phyloP scores from a whole-genome alignment of 2,888 invertebrate genomes.

The Schizaphis graminum region DNA sequence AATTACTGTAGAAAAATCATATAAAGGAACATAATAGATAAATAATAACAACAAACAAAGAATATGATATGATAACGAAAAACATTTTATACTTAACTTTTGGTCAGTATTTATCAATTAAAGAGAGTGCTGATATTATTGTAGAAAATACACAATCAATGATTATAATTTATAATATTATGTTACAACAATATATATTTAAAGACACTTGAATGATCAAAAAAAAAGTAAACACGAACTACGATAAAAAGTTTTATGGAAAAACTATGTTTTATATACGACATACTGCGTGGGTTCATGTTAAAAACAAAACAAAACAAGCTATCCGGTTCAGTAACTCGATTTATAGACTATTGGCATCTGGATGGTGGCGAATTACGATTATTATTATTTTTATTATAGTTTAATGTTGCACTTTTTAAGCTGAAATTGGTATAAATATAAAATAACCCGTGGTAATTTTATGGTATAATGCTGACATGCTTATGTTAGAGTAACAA shows the following conservation, averaged over 20 bases:
- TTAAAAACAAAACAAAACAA: too few relatives aligned
- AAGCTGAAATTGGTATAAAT: too few relatives aligned
- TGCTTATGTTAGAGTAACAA: neutral
- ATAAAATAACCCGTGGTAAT: too few relatives aligned
- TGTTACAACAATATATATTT: neutral
- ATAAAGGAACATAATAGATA: neutral
- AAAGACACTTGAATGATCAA: neutral
- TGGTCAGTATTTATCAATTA: neutral
- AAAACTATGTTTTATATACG: neutral
- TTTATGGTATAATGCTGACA: neutral
- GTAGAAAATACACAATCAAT: neutral
- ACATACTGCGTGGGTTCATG: too few relatives aligned
- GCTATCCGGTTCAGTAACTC: too few relatives aligned
- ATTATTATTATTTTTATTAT: too few relatives aligned
- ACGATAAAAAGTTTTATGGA: neutral
- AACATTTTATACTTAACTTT: slow-evolving; percentile 10
- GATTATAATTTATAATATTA: neutral
- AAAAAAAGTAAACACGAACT: neutral
- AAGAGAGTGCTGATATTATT: neutral
- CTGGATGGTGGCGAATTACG: too few relatives aligned
- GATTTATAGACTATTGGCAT: too few relatives aligned
- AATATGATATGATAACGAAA: neutral
- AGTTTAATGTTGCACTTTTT: too few relatives aligned
- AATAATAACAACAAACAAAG: neutral
- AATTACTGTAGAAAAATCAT: neutral